phyloP scores from a whole-genome alignment of 1,140 invertebrate genomes.

The Pectinophora gossypiella region DNA sequence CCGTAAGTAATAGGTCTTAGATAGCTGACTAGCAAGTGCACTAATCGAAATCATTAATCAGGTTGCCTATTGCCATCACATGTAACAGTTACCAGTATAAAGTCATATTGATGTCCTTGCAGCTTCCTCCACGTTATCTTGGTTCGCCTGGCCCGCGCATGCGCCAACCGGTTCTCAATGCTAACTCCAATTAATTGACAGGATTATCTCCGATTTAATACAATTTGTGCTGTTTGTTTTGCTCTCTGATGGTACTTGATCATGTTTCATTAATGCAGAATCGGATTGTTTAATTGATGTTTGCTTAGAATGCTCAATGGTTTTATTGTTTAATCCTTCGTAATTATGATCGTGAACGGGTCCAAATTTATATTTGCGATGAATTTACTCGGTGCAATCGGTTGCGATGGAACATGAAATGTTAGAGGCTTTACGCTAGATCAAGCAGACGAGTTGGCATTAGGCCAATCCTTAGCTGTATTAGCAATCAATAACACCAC shows the following conservation, averaged over 20 bases:
- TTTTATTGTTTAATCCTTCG: too few relatives aligned
- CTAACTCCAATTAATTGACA: conserved; percentile 73
- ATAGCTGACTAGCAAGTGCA: not conserved
- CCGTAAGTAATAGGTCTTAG: too few relatives aligned
- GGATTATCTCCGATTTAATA: conserved; percentile 74
- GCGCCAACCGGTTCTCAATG: conserved; percentile 65
- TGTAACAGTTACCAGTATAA: conserved; percentile 5
- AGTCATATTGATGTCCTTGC: conserved; percentile 36
- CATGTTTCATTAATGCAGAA: conserved; percentile 2
- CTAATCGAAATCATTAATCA: too few relatives aligned
- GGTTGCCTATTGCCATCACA: too few relatives aligned
- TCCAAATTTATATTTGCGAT: too few relatives aligned
- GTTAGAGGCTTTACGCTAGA: too few relatives aligned
- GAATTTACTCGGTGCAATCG: too few relatives aligned
- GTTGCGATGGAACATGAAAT: too few relatives aligned
- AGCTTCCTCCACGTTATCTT: conserved; percentile 52
- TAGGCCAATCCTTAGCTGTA: too few relatives aligned
- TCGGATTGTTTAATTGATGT: not conserved
- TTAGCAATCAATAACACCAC: too few relatives aligned
- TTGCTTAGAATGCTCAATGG: not conserved
- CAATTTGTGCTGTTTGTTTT: conserved; percentile 71
- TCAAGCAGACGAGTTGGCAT: too few relatives aligned
- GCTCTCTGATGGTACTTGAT: conserved; percentile 17
- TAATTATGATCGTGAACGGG: too few relatives aligned
- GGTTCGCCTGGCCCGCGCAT: conserved; percentile 55